phyloP scores from a whole-genome alignment of 2,113 vertebrate genomes.

The Gallinago paraguaiae region DNA sequence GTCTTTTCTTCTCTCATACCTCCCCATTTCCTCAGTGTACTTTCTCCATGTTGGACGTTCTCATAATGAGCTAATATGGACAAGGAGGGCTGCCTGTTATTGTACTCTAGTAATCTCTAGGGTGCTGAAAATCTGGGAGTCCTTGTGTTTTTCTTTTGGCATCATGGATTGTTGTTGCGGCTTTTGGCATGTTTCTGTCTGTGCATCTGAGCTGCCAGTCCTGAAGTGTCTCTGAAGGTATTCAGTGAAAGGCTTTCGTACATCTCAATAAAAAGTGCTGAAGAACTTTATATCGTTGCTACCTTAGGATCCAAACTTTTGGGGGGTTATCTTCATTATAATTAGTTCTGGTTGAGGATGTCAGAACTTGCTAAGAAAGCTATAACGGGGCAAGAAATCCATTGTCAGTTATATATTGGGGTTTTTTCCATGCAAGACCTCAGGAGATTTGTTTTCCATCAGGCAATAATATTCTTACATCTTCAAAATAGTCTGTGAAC shows the following conservation, averaged over 20 bases:
- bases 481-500: neutral
- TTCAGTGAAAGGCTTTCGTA: neutral
- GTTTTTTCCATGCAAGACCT: neutral
- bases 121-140: neutral
- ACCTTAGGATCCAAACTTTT: neutral
- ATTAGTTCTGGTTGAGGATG: neutral
- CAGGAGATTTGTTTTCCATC: slow-evolving; percentile 1
- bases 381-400: neutral
- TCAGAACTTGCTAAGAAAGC: neutral
- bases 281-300: neutral
- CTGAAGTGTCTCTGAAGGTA: neutral
- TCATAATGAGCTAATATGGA: neutral
- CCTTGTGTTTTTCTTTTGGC: neutral
- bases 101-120: neutral
- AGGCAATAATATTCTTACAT: neutral
- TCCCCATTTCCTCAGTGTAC: neutral
- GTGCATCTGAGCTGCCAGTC: neutral
- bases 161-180: neutral
- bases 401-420: neutral
- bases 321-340: neutral
- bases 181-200: neutral
- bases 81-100: neutral
- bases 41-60: neutral
- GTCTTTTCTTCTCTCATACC: neutral
- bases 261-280: neutral